Conservation (phyloP, 2,797 vertebrate species). For the Catamblyrhynchus diadema region DNA sequence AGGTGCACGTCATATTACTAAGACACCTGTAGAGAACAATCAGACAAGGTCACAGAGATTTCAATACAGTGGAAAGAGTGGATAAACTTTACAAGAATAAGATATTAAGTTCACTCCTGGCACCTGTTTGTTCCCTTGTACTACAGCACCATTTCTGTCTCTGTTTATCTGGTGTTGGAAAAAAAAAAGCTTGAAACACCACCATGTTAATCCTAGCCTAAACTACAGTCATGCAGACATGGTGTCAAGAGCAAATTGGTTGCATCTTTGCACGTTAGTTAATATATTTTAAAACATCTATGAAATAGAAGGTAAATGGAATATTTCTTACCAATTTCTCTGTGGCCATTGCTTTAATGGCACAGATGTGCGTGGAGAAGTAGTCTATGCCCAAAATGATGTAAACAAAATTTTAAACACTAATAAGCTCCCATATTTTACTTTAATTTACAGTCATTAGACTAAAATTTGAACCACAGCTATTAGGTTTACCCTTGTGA, state of each 20-base stretch:
- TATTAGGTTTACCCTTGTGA: background rate
- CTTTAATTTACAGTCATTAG: background rate
- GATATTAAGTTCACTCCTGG: background rate
- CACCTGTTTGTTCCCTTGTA: background rate
- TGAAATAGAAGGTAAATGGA: background rate
- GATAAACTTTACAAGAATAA: background rate
- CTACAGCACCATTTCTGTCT: background rate
- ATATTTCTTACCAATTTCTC: background rate
- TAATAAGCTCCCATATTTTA: background rate
- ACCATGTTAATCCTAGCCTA: background rate
- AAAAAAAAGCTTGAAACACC: background rate
- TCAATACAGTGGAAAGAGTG: background rate
- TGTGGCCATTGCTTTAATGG: background rate
- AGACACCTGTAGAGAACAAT: background rate
- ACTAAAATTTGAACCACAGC: background rate
- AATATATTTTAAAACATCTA: background rate
- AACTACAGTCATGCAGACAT: background rate
- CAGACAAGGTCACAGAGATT: slow-evolving; percentile 2
- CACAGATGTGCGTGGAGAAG: accelerated
- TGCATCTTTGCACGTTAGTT: background rate
- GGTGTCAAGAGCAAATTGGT: background rate
- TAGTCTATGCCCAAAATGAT: background rate
- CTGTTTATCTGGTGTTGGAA: background rate
- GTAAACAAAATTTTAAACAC: background rate
- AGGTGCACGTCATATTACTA: background rate